Evolutionary conservation across 2,888 invertebrate genomes (phyloP), one percentile per base, ranked within the genome.

Genomic region (Nezara viridula): DNA sequence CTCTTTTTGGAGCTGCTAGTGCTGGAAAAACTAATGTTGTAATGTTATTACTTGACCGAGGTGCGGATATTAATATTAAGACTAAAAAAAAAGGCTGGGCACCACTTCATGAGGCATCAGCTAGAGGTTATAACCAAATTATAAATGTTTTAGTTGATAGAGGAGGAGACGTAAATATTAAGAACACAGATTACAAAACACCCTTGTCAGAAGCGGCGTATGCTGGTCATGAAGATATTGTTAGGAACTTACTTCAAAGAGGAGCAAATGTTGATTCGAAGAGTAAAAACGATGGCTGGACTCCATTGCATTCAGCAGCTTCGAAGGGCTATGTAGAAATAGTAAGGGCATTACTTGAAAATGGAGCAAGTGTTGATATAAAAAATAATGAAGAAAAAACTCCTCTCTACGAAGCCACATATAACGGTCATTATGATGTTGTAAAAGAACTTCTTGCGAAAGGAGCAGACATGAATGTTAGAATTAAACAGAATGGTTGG

Each of bases 331-430:
- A 98, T 92, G 95, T 96, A 55, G 95, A 95, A 87, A 97, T 97
- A 73, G 97, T 98, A 91, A 95, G 96, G 90, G 94, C 98, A 66
- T 93, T 98, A n/a, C 94, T 98, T 81, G 95, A 96, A 92, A 95
- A 95, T 91, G 97, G 97, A 14, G 98, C 98, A 0, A 93, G 94
- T 89, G 96, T 98, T 27, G 96, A 98, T 93, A 98, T 98, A 91
- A 96, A 97, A 0, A 98, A 98, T 92, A 97, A 98, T 92, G 98
- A 98, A 93, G 98, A 98, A 40, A 98, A 98, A 86, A 98, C 98
- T n/a, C 98, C 98, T 16, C 94, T 99, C 10, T 44, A 4, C 12
- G 81, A 81, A 47, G 81, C 81, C n/a, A 2, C 81, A 44, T 81
- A 44, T n/a, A 12, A 4, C 10, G 81, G 81, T 44, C 81, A 47